Evolutionary conservation across 1,140 invertebrate genomes (phyloP), one percentile per base, ranked within the genome.

Genomic region (Anastrepha obliqua): DNA sequence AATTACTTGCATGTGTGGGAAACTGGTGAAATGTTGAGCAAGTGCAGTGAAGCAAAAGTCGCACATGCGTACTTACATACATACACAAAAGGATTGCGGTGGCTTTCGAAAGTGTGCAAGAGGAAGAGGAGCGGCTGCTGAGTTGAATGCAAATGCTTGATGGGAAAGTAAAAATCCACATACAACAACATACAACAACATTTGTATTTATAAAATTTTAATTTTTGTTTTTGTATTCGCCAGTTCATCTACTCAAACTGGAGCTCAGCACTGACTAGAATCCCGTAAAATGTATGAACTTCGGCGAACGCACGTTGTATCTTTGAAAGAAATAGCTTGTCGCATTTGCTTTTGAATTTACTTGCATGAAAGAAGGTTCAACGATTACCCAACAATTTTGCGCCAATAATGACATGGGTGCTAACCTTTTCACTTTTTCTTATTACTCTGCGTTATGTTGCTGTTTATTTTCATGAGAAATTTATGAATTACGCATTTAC

Each of bases 1-100:
- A 29, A 29, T 29, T 29, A 29, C 29, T 44, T 55, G 8, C n/a
- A 55, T 81, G 74, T 81, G 74, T 81, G 74, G 74, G 74, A 81
- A 81, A 44, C 17, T 81, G 47, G n/a, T 20, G 74, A 81, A 81
- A 81, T 81, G 44, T 81, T 81, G 74, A 55, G 47, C 47, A 81
- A 81, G 74, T 81, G 74, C 74, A 29, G 44, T 55, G 64, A 67
- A 4, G 29, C 29, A 29, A 29, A 29, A 29, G 29, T 47, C 44
- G 60, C 60, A n/a, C 11, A 13, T 67, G 9, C 2, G 64, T 39
- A 39, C 11, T 74, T 74, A 11, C 15, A 3, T 67, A 81, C 17
- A 55, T 39, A 44, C 67, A 2, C 74, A 81, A 81, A 55, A 55
- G 74, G 74, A 81, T 81, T 81, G 74, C 44, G 47, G 74, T 55